Evolutionary conservation across 2,113 vertebrate genomes (phyloP), one percentile per base, ranked within the genome.

Genomic region (Bos javanicus): DNA sequence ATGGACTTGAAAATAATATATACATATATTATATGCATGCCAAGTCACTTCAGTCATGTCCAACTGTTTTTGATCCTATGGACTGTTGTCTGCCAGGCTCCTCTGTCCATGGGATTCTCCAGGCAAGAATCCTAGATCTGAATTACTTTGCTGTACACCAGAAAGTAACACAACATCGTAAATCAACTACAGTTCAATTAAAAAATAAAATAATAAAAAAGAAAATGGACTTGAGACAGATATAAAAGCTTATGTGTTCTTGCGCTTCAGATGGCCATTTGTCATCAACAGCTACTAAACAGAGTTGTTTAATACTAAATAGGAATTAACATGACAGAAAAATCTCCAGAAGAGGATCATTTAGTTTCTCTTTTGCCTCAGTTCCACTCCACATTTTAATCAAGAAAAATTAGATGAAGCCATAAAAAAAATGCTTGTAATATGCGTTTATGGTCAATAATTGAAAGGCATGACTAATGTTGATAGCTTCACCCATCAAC

Each of bases 161-260:
- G 11, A 82, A 54, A 52, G 10, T 54, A 82, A n/a, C 19, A n/a
- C 50, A n/a, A n/a, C 19, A 25, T 54, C 21, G 2, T 54, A 82
- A 82, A 54, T 54, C 30, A 82, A 54, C 50, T 54, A n/a, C n/a
- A 82, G 19, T n/a, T 82, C 11, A 54, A 23, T 54, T 54, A 82
- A 25, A 82, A 82, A 54, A 23, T 23, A 82, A 82, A n/a, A 54
- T n/a, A 54, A n/a, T n/a, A 50, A 19, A 48, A 48, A 7, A 78
- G 39, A 52, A n/a, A 82, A 95, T 4, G 33, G 25, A 13, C 14
- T 9, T 16, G 56, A 87, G 56, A n/a, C n/a, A 15, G 16, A 15
- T 13, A 2, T 2, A 19, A 26, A n/a, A 1, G 14, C 15, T 10
- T 10, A 0, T 1, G 26, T 39, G 4, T 3, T 13, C 36, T 74